These are phyloP conservation scores for Heliconius himera DNA, from an alignment of 1,140 invertebrate species.

Conservation along the genomic window DNA sequence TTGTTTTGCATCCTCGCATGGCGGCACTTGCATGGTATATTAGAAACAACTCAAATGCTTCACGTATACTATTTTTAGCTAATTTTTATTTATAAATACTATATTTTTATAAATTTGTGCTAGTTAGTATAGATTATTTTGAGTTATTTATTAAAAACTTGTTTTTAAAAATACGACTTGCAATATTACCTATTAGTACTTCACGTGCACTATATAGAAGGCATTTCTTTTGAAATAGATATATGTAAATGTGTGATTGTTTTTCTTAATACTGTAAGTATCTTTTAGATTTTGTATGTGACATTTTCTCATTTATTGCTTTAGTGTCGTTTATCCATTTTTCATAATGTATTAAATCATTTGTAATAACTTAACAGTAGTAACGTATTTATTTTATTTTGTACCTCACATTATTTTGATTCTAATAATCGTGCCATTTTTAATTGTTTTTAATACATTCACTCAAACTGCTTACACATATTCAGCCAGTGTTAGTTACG, in stretches of 20 bases:
- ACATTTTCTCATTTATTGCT: slow-evolving; percentile 6
- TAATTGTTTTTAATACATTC: neutral
- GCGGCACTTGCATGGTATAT: slow-evolving; percentile 30
- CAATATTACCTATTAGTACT: neutral
- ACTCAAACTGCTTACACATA: slow-evolving; percentile 3
- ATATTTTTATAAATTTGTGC: neutral
- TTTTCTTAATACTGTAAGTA: slow-evolving; percentile 22
- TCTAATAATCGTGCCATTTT: neutral
- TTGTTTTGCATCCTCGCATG: slow-evolving; percentile 48
- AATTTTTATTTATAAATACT: neutral
- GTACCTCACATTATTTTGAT: neutral
- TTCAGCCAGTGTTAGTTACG: neutral
- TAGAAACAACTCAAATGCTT: neutral
- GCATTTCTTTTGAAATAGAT: neutral
- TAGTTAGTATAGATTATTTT: neutral
- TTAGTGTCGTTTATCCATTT: slow-evolving; percentile 64
- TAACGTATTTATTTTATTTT: neutral
- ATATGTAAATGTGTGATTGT: neutral
- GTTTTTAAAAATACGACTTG: too few relatives aligned
- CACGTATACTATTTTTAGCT: neutral
- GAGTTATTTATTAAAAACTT: too few relatives aligned
- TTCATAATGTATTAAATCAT: slow-evolving; percentile 13
- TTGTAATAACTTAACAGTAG: neutral
- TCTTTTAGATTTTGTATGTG: slow-evolving; percentile 15
- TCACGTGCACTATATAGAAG: neutral